Base-by-base conservation (phyloP, 2,113 vertebrate species). In the Pollimyrus isidori region DNA sequence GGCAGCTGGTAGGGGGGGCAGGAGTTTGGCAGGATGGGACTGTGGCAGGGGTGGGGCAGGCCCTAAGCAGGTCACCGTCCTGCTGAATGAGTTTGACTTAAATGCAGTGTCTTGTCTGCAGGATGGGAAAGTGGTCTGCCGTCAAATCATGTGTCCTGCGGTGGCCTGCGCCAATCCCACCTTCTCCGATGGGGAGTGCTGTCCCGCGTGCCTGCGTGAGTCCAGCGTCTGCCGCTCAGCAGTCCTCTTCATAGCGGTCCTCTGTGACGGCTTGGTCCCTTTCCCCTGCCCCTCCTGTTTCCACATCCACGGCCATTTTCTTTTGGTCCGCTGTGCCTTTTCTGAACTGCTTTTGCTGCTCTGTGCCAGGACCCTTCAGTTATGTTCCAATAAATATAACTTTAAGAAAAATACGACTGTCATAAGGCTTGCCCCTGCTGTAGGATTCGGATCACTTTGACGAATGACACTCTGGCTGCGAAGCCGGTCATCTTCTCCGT, bases 161-260 rank as follows among this genome's bases (percentile, higher is more conserved):
- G 97, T 97, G 0, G 96, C 96, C 62, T 99, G 98, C 90, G 95
- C 95, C 0, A 94, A 92, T 92, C 97, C 98, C 0, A 92, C 95
- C 45, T 97, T 99, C 58, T 91, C 95, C 23, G 98, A 99, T 73
- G 97, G 96, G 0, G 95, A 97, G 88, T 99, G 98, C 94, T 99
- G 98, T 52, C 98, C 98, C 0, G 94, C 96, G 45, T 99, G 98
- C 91, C 94, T 95, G 10, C 89, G 98, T 99, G 92, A 97, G 98
- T 97, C 91, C 7, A 53, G 49, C 26, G 13, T 35, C 26, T 52
- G 13, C 49, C 53, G 19, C 35, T 80, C 30, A 9, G 30, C n/a
- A 15, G 65, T 15, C 5, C 13, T 15, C 69, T 73, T 73, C 30
- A 39, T 13, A 15, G 26, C 69, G 15, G n/a, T 15, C 69, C 13